These are phyloP conservation scores for Ciconia stormi DNA, from an alignment of 2,113 vertebrate species.

Conservation along the genomic window DNA sequence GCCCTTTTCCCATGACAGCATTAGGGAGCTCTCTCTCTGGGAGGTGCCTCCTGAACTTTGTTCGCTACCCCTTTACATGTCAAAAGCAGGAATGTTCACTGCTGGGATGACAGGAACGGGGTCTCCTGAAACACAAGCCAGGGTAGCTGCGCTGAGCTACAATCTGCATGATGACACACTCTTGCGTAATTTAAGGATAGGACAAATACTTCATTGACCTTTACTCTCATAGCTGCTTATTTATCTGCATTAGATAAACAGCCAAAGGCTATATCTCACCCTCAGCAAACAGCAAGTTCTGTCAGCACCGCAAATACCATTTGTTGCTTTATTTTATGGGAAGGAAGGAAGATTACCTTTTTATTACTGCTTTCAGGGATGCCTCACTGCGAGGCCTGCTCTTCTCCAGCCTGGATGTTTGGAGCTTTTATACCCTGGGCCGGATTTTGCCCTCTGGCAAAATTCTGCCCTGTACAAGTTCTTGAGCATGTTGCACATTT, in stretches of 20 bases:
- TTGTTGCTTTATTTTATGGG: conserved; percentile 48
- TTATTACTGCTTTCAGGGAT: conserved; percentile 4
- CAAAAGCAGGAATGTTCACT: neutral
- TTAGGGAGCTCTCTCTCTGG: neutral
- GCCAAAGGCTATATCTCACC: conserved; percentile 3
- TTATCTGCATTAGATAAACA: conserved; percentile 45
- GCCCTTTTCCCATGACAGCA: neutral
- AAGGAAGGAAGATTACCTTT: neutral
- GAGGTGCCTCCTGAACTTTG: neutral
- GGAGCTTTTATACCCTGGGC: neutral
- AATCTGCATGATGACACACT: neutral
- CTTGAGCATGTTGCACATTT: neutral
- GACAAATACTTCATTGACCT: conserved; percentile 53
- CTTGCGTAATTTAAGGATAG: conserved; percentile 24
- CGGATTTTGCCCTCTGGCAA: neutral
- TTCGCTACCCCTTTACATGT: neutral
- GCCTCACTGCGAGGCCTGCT: neutral
- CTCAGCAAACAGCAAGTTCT: conserved; percentile 36
- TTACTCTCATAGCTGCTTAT: conserved; percentile 48
- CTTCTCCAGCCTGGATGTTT: neutral
- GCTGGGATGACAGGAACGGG: neutral
- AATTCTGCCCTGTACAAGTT: neutral
- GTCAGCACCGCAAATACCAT: conserved; percentile 16
- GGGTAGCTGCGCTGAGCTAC: neutral
- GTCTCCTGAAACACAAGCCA: neutral